Conservation (phyloP, 64 coral and sea anemone genomes). For the Actinia tenebrosa region DNA sequence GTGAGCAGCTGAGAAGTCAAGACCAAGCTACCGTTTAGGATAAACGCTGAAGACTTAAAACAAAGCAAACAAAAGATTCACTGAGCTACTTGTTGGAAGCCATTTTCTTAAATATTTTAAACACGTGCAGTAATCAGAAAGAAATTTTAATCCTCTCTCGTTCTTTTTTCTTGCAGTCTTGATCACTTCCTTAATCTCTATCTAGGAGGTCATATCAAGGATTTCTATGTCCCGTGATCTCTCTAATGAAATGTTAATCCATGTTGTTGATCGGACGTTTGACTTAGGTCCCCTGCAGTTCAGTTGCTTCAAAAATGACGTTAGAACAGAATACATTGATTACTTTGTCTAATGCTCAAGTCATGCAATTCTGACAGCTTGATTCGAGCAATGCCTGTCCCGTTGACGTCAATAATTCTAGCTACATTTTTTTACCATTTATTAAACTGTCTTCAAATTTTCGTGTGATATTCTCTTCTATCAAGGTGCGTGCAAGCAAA, state of each 20-base stretch:
- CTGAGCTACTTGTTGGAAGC: background rate
- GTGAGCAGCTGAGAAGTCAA: background rate
- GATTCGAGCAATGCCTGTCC: background rate
- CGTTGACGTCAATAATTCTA: background rate
- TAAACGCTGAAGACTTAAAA: background rate
- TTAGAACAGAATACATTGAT: background rate
- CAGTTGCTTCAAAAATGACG: background rate
- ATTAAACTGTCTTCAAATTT: background rate
- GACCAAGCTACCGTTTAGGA: background rate
- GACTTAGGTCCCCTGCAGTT: background rate
- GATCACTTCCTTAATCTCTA: conserved; percentile 16
- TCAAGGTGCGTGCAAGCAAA: background rate
- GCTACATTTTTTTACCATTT: background rate
- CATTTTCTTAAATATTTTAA: background rate
- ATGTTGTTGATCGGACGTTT: background rate
- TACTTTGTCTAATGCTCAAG: background rate
- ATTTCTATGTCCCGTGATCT: background rate
- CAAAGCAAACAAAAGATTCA: background rate
- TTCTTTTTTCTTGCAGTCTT: conserved; percentile 1
- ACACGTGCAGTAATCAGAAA: background rate
- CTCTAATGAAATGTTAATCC: background rate
- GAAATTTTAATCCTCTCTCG: background rate
- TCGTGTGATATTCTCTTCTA: too few species aligned
- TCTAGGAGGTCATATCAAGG: conserved; percentile 11
- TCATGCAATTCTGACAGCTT: background rate